phyloP scores from a whole-genome alignment of 2,888 invertebrate genomes.

The Campoplex capitator region DNA sequence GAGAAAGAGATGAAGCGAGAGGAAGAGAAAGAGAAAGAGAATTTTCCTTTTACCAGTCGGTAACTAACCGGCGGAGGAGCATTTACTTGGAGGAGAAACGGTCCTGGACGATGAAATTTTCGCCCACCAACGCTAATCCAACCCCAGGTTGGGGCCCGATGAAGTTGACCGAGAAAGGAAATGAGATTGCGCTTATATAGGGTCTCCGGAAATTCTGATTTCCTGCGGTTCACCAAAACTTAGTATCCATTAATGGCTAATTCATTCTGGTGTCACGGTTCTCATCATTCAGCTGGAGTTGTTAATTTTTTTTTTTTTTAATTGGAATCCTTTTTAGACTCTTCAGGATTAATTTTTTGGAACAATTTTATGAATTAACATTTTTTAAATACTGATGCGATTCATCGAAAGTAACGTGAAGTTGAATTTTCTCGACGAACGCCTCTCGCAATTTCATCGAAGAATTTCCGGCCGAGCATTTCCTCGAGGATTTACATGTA shows the following conservation, averaged over 20 bases:
- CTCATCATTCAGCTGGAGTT: neutral
- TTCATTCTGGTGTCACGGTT: neutral
- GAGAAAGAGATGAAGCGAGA: neutral
- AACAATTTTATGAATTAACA: neutral
- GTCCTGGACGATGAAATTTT: slow-evolving; percentile 27
- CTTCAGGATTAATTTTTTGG: neutral
- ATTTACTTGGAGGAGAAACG: slow-evolving; percentile 47
- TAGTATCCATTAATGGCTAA: neutral
- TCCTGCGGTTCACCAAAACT: slow-evolving; percentile 23
- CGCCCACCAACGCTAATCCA: slow-evolving; percentile 13
- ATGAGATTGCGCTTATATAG: slow-evolving; percentile 39
- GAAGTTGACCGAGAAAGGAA: slow-evolving; percentile 61
- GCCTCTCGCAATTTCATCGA: neutral
- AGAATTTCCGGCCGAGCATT: neutral
- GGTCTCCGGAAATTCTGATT: slow-evolving; percentile 49
- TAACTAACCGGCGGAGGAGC: slow-evolving; percentile 52
- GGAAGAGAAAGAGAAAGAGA: slow-evolving; percentile 12
- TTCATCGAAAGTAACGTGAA: neutral
- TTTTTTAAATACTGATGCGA: neutral
- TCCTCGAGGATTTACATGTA: neutral
- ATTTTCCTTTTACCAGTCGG: slow-evolving; percentile 25
- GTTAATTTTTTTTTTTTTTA: neutral
- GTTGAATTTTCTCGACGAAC: neutral
- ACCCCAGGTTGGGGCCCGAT: slow-evolving; percentile 19
- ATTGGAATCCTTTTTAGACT: too few relatives aligned